Conservation (phyloP, 2,113 vertebrate genomes). For the Ptilorrhoa leucosticta region DNA sequence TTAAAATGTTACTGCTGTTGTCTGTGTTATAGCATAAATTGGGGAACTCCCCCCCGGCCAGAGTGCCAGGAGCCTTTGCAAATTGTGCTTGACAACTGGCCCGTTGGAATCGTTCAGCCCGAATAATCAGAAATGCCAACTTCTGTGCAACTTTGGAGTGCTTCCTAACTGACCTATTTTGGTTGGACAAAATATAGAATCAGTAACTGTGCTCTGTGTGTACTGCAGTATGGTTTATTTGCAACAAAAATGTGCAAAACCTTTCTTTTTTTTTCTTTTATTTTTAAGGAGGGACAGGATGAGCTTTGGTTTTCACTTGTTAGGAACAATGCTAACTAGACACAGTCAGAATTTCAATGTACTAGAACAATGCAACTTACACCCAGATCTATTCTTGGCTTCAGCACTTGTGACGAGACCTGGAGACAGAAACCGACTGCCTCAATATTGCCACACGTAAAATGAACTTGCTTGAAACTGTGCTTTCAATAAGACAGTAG, state of each 20-base stretch:
- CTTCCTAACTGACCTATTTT: not conserved
- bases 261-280: not conserved
- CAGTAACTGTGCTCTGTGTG: not conserved
- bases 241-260: not conserved
- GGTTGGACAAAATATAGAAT: not conserved
- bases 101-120: not conserved
- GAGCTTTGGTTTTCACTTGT: not conserved
- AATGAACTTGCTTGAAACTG: not conserved
- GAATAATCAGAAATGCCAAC: not conserved
- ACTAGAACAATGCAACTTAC: not conserved
- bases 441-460: not conserved
- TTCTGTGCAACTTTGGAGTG: not conserved
- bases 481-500: not conserved
- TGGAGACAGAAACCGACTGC: not conserved
- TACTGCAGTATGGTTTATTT: not conserved
- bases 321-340: not conserved
- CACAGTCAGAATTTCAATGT: not conserved
- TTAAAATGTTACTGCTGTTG: slow-evolving; percentile 36
- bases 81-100: slow-evolving; percentile 8
- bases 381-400: not conserved
- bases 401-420: not conserved
- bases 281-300: not conserved
- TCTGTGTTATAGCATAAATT: not conserved
- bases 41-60: not conserved
- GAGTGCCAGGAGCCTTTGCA: not conserved